Evolutionary conservation across 2,113 vertebrate species (phyloP).

Genomic region (Oxygymnocypris stewartii): DNA sequence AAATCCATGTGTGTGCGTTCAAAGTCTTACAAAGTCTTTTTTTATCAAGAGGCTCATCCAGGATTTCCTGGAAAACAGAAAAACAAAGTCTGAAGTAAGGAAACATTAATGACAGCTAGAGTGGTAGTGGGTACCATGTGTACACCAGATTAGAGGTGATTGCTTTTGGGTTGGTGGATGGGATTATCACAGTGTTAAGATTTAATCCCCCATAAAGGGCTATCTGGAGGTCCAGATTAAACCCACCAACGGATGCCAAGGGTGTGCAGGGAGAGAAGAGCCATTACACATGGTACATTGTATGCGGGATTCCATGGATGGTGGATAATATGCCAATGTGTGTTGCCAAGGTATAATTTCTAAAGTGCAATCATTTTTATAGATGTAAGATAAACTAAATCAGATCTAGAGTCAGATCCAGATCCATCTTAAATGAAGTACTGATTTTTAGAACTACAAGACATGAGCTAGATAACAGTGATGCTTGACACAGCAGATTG

Average conservation of each 20-base stretch:
- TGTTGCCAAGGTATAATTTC: not conserved
- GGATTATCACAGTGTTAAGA: conserved; percentile 33
- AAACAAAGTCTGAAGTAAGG: conserved; percentile 36
- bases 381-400: no score
- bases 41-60: conserved; percentile 55
- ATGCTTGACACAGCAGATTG: not conserved
- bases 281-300: not conserved
- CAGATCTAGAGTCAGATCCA: not conserved
- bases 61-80: conserved; percentile 47
- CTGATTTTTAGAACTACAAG: not conserved
- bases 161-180: conserved; percentile 16
- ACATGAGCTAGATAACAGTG: not conserved
- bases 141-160: conserved; percentile 27
- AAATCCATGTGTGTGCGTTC: not conserved
- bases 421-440: not conserved
- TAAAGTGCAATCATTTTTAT: not conserved
- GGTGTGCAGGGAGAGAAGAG: not conserved
- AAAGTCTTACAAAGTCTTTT: not conserved
- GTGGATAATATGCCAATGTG: not conserved
- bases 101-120: conserved; percentile 28
- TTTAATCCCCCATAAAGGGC: conserved; percentile 40
- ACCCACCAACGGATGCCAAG: not conserved
- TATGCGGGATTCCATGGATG: not conserved
- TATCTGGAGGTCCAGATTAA: conserved; percentile 65
- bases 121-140: conserved; percentile 10